Evolutionary conservation across 2,888 invertebrate species (phyloP).

Genomic region (Anodontia alba): DNA sequence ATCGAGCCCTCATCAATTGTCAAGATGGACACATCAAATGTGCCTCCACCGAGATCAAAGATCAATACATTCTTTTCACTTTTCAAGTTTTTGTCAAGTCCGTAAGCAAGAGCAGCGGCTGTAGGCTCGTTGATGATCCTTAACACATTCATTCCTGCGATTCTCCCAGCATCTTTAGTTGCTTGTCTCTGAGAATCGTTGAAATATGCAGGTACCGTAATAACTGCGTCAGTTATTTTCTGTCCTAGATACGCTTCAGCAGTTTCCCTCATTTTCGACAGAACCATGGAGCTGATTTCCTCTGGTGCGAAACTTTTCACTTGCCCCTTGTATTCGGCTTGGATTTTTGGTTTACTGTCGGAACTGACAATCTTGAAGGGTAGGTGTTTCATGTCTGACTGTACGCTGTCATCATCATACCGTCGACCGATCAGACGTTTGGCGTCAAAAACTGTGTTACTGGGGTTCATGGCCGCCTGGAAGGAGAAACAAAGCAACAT

Average conservation of each 20-base stretch:
- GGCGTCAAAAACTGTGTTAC: slow-evolving; percentile 88
- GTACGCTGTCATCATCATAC: slow-evolving; percentile 74
- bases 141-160: slow-evolving; percentile 85
- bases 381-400: slow-evolving; percentile 80
- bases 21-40: slow-evolving; percentile 86
- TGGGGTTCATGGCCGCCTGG: slow-evolving; percentile 89
- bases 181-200: slow-evolving; percentile 88
- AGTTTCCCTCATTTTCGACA: slow-evolving; percentile 93
- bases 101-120: slow-evolving; percentile 86
- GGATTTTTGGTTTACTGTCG: slow-evolving; percentile 76
- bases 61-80: slow-evolving; percentile 87
- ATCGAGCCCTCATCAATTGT: slow-evolving; percentile 87
- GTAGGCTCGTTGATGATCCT: slow-evolving; percentile 88
- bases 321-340: slow-evolving; percentile 89
- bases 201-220: slow-evolving; percentile 84
- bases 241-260: slow-evolving; percentile 88
- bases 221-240: slow-evolving; percentile 79
- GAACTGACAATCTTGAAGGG: slow-evolving; percentile 75
- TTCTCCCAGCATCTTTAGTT: slow-evolving; percentile 85
- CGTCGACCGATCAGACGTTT: slow-evolving; percentile 80
- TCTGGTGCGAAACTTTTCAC: slow-evolving; percentile 94
- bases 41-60: slow-evolving; percentile 87
- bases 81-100: slow-evolving; percentile 86
- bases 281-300: slow-evolving; percentile 95
- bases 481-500: not conserved